Base-by-base conservation (phyloP, 30 jellyfish, hydroid and myxozoan species). In the Hydractinia symbiolongicarpus region DNA sequence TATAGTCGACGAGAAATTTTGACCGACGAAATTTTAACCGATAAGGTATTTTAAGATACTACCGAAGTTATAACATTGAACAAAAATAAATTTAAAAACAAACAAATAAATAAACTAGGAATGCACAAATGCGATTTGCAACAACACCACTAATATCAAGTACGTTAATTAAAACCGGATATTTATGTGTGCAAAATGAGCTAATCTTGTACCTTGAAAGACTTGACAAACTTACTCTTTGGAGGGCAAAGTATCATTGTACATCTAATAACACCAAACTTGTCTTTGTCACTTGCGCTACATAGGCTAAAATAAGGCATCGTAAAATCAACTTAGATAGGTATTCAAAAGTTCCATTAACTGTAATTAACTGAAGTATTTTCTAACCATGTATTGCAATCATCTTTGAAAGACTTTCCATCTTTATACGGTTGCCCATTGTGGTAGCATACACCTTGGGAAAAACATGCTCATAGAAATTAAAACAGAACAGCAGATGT, bases 341-440 rank as follows among this genome's bases (percentile, higher is more conserved):
- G 3, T 11, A 58, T 58, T 16, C 69, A 58, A 58, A 58, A 58
- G 15, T 58, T 58, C 19, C 1, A 16, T 16, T 58, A 58, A 11
- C 69, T 58, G 69, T 16, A 58, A 16, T 16, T 58, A 58, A 58
- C 15, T 11, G 17, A 58, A 58, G 69, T 58, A 6, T n/a, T n/a
- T 64, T 13, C 19, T 64, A n/a, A 64, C 74, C 74, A 64, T 7
- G 17, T 13, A 64, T 64, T 64, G 17, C 74, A 64, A 64, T 64
- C 74, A 6, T 64, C 40, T 13, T 64, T 64, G 17, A 64, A 64
- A 7, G 74, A n/a, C 40, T 64, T 4, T 64, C 74, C 74, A 64
- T 64, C 74, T 13, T 64, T 64, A 64, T 64, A 64, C 74, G 19
- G 52, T 51, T 64, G 19, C 52, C 74, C 74, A 64, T 4, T 64